These are phyloP conservation scores for Neelides folsomi DNA, from an alignment of 2,888 invertebrate genomes.

Conservation along the genomic window DNA sequence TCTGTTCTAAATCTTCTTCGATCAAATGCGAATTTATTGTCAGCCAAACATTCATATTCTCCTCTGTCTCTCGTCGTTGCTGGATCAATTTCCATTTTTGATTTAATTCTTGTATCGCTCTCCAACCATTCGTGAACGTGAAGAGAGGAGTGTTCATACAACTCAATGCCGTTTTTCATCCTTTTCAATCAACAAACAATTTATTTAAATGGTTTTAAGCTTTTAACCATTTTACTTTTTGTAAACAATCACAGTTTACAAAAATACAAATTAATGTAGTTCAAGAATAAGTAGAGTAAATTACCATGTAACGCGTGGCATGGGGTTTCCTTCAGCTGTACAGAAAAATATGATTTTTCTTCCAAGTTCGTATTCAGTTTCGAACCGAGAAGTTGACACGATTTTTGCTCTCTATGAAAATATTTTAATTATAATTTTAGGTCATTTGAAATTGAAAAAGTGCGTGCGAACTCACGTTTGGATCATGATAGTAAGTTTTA, in stretches of 20 bases:
- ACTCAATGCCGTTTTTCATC: constrained; percentile 57
- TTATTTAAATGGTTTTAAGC: neutral
- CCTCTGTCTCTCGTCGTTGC: constrained; percentile 51
- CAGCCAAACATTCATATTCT: constrained; percentile 57
- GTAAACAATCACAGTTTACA: too few relatives aligned
- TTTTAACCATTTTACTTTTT: too few relatives aligned
- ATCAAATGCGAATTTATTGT: constrained; percentile 57
- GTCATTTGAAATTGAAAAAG: too few relatives aligned
- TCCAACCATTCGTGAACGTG: constrained; percentile 57
- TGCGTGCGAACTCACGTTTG: constrained; percentile 45
- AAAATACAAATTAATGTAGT: too few relatives aligned
- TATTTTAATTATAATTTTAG: too few relatives aligned
- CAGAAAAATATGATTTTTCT: constrained; percentile 63
- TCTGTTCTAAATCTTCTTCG: constrained; percentile 54
- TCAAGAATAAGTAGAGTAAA: neutral
- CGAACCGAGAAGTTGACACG: constrained; percentile 55
- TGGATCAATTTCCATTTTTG: constrained; percentile 61
- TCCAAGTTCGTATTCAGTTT: constrained; percentile 57
- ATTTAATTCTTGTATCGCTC: constrained; percentile 52
- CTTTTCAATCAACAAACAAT: constrained; percentile 4
- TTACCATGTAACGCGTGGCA: constrained; percentile 59
- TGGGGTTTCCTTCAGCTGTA: constrained; percentile 54
- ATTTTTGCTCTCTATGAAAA: constrained; percentile 55
- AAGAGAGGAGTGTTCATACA: constrained; percentile 56
- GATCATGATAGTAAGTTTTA: constrained; percentile 50